Evolutionary conservation across 2,797 vertebrate species (phyloP), one percentile per base, ranked within the genome.

Genomic region (Pseudomugil tenellus): DNA sequence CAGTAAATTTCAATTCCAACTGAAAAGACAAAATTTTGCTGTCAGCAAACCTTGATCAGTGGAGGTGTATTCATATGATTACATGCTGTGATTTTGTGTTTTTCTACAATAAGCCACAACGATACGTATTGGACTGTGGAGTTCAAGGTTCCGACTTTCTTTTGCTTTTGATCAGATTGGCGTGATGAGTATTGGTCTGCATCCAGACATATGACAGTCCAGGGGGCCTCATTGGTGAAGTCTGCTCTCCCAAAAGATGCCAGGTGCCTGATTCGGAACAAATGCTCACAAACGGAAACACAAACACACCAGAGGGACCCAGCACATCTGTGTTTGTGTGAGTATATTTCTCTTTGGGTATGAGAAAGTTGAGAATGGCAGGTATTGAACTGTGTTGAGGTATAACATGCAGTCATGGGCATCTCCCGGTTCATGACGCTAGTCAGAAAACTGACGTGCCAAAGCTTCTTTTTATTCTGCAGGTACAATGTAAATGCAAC

Each of bases 391-490:
- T 84, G 88, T 72, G 80, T 70, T 80, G 77, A 77, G 84, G 89
- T 88, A 90, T 88, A 90, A 88, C 84, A 63, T 72, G 84, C 91
- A 89, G 84, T 80, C 91, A 84, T 85, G 89, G 86, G 88, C 87
- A 92, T 92, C 90, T 89, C 85, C 79, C 58, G 83, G 77, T 88
- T 91, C 84, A 86, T 85, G 90, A 86, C 80, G 79, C 85, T 84
- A 90, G 89, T 94, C 93, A 93, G 85, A 89, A 91, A 94, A 89
- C 85, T 94, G 93, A 94, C 93, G 90, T 89, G 85, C 82, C 90
- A 89, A 80, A 92, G 83, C 87, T 82, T 71, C 85, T 91, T 91
- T 89, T 84, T 85, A 89, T 91, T 89, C 90, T 46, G 66, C 74
- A 74, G 71, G 83, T 79, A 77, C 68, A 52, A 83, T 91, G 85